Conservation (phyloP, 35 echinoderm and acorn worm genomes). For the Apostichopus japonicus region DNA sequence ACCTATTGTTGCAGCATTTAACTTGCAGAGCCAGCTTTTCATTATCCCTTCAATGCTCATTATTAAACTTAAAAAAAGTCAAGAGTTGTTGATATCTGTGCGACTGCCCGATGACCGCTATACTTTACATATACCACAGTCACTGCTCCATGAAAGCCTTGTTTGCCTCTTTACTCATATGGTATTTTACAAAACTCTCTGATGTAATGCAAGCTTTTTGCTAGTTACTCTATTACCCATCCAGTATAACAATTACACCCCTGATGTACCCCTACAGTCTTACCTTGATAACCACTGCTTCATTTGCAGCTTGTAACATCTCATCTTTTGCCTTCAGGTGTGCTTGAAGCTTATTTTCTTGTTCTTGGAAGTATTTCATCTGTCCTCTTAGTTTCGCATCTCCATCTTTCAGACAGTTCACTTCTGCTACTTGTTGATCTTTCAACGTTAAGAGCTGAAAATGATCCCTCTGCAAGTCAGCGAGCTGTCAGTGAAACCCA, state of each 20-base stretch:
- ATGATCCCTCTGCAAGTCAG: slow-evolving; percentile 79
- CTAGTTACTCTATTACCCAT: too few species aligned
- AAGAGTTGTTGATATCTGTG: too few species aligned
- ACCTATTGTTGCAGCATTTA: too few species aligned
- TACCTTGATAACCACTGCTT: slow-evolving; percentile 95
- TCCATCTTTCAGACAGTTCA: slow-evolving; percentile 62
- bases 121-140: too few species aligned
- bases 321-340: slow-evolving; percentile 79
- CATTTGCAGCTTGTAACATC: slow-evolving; percentile 89
- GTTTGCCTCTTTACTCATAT: too few species aligned
- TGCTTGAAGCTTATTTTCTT: slow-evolving; percentile 58
- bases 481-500: slow-evolving; percentile 43
- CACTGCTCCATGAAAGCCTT: too few species aligned
- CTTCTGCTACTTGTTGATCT: slow-evolving; percentile 75
- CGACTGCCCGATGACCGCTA: neutral
- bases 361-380: slow-evolving; percentile 53
- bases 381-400: slow-evolving; percentile 61
- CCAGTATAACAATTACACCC: neutral
- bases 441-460: slow-evolving; percentile 69
- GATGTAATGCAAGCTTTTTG: too few species aligned
- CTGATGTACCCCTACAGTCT: neutral
- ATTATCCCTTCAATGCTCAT: too few species aligned
- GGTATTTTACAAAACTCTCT: too few species aligned
- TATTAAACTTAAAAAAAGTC: too few species aligned
- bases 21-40: too few species aligned